Conservation (phyloP, 2,797 vertebrate species). For the Mus spretus region DNA sequence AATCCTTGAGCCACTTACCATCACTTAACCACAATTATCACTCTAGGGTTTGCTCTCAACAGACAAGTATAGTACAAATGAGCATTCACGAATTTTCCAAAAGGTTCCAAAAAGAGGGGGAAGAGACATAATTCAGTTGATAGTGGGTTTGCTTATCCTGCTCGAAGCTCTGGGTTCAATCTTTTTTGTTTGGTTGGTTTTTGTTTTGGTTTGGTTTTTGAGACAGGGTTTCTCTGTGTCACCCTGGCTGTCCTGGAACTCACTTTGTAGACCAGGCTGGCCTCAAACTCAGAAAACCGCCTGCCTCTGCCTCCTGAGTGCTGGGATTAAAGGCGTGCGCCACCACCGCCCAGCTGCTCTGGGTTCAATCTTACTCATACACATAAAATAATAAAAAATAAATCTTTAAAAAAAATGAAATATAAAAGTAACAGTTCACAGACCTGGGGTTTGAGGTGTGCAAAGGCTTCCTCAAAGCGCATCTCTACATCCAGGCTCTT, state of each 20-base stretch:
- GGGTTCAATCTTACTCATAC: background rate
- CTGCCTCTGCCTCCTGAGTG: no score
- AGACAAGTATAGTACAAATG: background rate
- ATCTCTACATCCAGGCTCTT: conserved; percentile 84
- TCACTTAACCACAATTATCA: background rate
- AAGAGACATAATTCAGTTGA: background rate
- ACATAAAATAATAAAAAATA: background rate
- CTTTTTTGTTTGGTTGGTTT: no score
- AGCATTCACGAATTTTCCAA: background rate
- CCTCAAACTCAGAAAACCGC: no score
- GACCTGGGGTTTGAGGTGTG: conserved; percentile 92
- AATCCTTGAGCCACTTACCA: background rate
- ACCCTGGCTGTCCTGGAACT: no score
- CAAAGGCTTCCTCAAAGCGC: conserved; percentile 93
- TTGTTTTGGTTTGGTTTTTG: no score
- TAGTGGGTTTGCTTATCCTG: background rate
- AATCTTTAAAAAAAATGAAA: background rate
- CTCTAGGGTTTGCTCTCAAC: background rate
- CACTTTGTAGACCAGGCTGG: no score
- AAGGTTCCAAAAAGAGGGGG: conserved; percentile 42
- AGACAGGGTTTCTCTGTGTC: no score
- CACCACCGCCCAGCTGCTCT: background rate
- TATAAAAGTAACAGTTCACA: conserved; percentile 51
- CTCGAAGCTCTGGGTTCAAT: background rate
- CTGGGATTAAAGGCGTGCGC: no score